Evolutionary conservation across 1,140 invertebrate genomes (phyloP).

Genomic region (Drosophila pruinosa): DNA sequence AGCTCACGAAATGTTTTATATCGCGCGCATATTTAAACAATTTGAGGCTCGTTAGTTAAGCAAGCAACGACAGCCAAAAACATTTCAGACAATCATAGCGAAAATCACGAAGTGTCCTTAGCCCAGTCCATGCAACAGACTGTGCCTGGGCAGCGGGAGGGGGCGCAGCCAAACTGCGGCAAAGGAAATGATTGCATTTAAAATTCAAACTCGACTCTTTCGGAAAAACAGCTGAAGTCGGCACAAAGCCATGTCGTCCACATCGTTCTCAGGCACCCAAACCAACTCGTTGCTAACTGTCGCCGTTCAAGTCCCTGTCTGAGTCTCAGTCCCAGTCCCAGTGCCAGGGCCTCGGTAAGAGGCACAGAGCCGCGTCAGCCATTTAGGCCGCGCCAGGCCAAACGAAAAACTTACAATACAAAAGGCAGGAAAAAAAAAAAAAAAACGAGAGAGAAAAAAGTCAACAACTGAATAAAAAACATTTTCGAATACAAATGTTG

Average conservation of each 20-base stretch:
- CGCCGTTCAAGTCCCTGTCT: neutral
- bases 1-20: conserved; percentile 67
- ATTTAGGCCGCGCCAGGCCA: conserved; percentile 67
- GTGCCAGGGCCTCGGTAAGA: conserved; percentile 20
- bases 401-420: conserved; percentile 50
- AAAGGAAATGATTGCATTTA: conserved; percentile 82
- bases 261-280: conserved; percentile 54
- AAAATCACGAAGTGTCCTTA: conserved; percentile 79
- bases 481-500: conserved; percentile 82
- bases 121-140: neutral
- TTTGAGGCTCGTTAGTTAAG: conserved; percentile 66
- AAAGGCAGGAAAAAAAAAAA: conserved; percentile 17
- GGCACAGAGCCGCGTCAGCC: conserved; percentile 45
- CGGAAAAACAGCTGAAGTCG: conserved; percentile 73
- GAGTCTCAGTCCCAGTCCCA: neutral
- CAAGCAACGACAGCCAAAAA: conserved; percentile 30
- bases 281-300: conserved; percentile 5
- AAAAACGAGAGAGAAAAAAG: conserved; percentile 51
- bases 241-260: conserved; percentile 67
- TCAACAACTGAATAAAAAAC: conserved; percentile 81
- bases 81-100: conserved; percentile 75
- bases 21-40: conserved; percentile 64
- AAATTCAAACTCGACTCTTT: conserved; percentile 75
- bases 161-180: conserved; percentile 57
- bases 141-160: neutral